Percentiles rank a stretch among this genome's conserved stretches.
phyloP scores from a whole-genome alignment of 2,888 invertebrate species.

The Caenorhabditis sp. region DNA sequence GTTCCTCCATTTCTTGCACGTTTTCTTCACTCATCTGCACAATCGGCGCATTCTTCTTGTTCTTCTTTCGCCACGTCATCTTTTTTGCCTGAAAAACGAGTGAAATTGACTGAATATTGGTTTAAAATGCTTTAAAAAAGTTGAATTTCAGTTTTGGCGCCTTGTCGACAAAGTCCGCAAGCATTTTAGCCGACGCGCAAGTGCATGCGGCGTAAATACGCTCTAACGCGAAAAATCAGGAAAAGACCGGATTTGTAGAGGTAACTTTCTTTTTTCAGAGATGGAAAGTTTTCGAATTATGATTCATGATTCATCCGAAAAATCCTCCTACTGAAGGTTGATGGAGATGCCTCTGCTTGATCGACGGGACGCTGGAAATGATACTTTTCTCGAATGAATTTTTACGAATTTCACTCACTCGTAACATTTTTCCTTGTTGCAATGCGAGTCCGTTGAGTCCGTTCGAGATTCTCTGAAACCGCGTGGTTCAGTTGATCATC shows the following conservation, averaged over 20 bases:
- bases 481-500: too few relatives aligned
- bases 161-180: conserved; percentile 15
- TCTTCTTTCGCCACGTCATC: conserved; percentile 47
- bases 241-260: too few relatives aligned
- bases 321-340: too few relatives aligned
- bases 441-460: too few relatives aligned
- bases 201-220: conserved; percentile 13
- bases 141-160: conserved; percentile 7
- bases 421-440: too few relatives aligned
- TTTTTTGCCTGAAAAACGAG: not conserved
- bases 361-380: too few relatives aligned
- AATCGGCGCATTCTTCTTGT: conserved; percentile 27
- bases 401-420: too few relatives aligned
- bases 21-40: conserved; percentile 44
- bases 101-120: not conserved
- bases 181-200: conserved; percentile 9
- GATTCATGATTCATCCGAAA: too few relatives aligned
- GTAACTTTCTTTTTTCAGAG: not conserved
- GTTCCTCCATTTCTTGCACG: conserved; percentile 30
- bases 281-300: too few relatives aligned
- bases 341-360: too few relatives aligned
- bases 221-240: conserved; percentile 2
- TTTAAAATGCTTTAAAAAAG: not conserved
- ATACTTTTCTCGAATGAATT: too few relatives aligned
- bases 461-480: too few relatives aligned